Evolutionary conservation across 2,888 invertebrate species (phyloP).

Genomic region (Agrypnus murinus): DNA sequence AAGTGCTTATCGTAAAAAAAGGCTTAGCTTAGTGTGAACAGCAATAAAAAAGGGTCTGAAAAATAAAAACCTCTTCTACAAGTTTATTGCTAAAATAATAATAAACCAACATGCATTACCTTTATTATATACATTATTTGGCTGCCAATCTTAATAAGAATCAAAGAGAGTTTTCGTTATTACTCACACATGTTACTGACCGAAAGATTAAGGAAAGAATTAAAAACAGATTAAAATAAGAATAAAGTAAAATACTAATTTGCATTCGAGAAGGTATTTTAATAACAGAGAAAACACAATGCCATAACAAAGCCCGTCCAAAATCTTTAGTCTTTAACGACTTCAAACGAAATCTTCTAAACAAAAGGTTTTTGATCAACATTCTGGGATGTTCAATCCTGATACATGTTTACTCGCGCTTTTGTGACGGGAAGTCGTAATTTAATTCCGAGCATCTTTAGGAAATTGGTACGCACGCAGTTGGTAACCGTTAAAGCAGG

Average conservation of each 20-base stretch:
- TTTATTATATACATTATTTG: no score
- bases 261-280: neutral
- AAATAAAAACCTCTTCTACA: no score
- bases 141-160: no score
- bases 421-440: constrained; percentile 33
- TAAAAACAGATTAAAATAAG: no score
- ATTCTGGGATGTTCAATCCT: constrained; percentile 23
- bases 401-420: constrained; percentile 29
- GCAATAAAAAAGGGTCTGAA: no score
- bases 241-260: neutral
- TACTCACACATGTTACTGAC: no score
- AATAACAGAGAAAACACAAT: neutral
- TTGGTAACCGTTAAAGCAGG: constrained; percentile 16
- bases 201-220: no score
- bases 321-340: constrained; percentile 10
- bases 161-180: no score
- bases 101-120: no score
- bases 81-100: no score
- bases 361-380: constrained; percentile 25
- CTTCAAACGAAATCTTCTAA: constrained; percentile 28
- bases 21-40: no score
- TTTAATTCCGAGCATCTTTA: constrained; percentile 34
- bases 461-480: constrained; percentile 29
- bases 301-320: constrained; percentile 6
- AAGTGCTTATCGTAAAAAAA: no score